These are phyloP conservation scores for Bimastos eiseni DNA, from an alignment of 2,888 invertebrate species.

Conservation along the genomic window DNA sequence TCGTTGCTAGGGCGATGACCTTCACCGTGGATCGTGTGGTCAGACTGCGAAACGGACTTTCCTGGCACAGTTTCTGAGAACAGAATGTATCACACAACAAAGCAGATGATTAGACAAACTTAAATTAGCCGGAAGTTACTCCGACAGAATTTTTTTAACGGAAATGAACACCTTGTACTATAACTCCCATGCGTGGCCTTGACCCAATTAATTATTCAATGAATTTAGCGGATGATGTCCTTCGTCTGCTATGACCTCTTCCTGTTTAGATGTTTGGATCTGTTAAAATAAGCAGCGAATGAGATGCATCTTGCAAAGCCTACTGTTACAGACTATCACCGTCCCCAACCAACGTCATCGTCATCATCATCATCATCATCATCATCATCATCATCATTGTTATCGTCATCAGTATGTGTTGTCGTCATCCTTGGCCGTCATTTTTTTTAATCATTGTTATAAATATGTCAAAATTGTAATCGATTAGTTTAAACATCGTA, in stretches of 20 bases:
- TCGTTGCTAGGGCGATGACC: constrained; percentile 6
- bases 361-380: background rate
- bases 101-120: background rate
- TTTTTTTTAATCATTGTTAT: background rate
- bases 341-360: no score
- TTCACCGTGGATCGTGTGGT: background rate
- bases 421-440: background rate
- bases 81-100: background rate
- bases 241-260: no score
- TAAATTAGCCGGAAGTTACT: background rate
- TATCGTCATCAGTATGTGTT: no score
- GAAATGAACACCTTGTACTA: no score
- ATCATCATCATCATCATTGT: no score
- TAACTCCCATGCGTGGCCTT: background rate
- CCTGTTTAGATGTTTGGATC: no score
- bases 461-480: background rate
- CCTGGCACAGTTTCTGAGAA: background rate
- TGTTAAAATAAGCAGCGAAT: no score
- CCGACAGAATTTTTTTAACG: background rate
- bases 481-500: no score
- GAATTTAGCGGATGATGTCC: no score
- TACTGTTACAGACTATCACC: no score
- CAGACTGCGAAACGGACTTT: background rate
- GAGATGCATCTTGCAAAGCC: no score
- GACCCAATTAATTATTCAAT: background rate